Conservation (phyloP, 2,113 vertebrate species). For the Benitochromis conjunctus region DNA sequence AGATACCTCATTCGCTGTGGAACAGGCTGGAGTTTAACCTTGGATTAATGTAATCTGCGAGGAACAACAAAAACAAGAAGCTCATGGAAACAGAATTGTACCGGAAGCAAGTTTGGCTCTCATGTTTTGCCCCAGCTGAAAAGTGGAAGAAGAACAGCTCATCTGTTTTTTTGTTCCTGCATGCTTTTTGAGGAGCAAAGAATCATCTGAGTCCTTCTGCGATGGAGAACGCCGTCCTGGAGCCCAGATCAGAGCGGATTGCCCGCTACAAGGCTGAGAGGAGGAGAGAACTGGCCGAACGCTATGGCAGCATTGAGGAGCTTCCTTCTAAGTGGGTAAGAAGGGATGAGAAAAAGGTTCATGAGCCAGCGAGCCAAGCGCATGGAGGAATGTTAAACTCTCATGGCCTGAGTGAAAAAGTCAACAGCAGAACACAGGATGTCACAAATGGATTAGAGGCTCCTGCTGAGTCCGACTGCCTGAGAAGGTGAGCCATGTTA, state of each 20-base stretch:
- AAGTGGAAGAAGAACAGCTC: neutral
- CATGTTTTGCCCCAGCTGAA: neutral
- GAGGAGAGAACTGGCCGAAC: conserved; percentile 71
- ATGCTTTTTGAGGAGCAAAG: neutral
- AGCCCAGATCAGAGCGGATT: conserved; percentile 73
- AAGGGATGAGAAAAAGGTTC: conserved; percentile 44
- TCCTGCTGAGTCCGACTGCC: conserved; percentile 19
- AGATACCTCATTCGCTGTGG: neutral
- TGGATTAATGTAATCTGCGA: neutral
- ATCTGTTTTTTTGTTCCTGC: neutral
- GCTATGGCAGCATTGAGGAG: conserved; percentile 63
- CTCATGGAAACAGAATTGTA: conserved; percentile 33
- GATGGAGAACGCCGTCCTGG: conserved; percentile 61
- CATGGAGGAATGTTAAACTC: neutral
- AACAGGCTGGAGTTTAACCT: neutral
- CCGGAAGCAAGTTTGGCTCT: neutral
- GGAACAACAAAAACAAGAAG: neutral
- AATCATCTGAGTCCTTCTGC: neutral
- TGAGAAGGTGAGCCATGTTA: conserved; percentile 59
- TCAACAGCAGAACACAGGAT: conserved; percentile 31
- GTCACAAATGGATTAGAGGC: conserved; percentile 61
- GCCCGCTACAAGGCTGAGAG: conserved; percentile 78
- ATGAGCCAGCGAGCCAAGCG: neutral
- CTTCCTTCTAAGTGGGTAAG: conserved; percentile 65
- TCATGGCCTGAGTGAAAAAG: conserved; percentile 1